These are phyloP conservation scores for Aviceda cuculoides DNA, from an alignment of 2,797 vertebrate species.

Conservation along the genomic window DNA sequence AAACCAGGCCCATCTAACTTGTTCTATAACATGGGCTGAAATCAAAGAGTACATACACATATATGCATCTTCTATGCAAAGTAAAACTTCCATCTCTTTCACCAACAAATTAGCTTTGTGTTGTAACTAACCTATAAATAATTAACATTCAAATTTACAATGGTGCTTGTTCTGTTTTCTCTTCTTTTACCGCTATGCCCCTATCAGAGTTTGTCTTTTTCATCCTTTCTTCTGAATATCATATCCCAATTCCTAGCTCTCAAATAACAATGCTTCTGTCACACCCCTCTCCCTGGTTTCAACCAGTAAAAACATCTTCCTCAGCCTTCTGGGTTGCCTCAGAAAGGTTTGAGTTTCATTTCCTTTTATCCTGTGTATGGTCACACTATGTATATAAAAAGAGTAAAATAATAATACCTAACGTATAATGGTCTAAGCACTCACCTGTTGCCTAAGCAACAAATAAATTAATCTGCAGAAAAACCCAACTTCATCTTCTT, in stretches of 20 bases:
- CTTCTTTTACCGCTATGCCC: background rate
- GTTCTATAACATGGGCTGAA: background rate
- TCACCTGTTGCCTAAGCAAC: slow-evolving; percentile 28
- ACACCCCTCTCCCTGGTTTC: background rate
- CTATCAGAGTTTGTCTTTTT: background rate
- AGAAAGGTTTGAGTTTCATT: background rate
- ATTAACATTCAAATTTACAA: background rate
- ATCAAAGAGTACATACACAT: background rate
- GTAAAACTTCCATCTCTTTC: background rate
- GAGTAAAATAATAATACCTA: background rate
- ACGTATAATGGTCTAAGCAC: background rate
- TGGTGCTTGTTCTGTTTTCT: background rate
- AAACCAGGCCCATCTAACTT: background rate
- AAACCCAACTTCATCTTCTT: background rate
- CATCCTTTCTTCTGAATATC: background rate
- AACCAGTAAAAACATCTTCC: background rate
- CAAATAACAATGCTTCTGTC: background rate
- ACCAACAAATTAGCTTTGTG: background rate
- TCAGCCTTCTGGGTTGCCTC: background rate
- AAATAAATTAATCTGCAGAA: background rate
- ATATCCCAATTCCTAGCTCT: background rate
- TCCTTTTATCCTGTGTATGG: background rate
- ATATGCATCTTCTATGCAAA: background rate
- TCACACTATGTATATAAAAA: background rate
- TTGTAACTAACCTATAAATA: background rate